A percentile compares a stretch with the other conserved stretches of the same genome.
Evolutionary conservation across 2,113 vertebrate genomes (phyloP).

Genomic region (Australoheros scitulus): DNA sequence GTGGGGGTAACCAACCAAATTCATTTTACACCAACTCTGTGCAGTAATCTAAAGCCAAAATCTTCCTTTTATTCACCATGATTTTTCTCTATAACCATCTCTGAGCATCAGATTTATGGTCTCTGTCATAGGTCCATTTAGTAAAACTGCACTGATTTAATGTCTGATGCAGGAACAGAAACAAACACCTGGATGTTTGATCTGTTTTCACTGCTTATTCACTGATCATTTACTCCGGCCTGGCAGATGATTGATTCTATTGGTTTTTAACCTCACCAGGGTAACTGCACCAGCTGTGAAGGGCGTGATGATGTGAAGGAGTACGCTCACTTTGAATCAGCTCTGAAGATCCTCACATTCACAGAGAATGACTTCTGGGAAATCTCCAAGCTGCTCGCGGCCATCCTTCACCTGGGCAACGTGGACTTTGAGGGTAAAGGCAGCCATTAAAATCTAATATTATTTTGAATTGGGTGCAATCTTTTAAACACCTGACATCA

Average conservation of each 20-base stretch:
- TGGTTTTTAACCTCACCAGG: constrained; percentile 75
- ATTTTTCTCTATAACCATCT: background rate
- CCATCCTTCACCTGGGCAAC: constrained; percentile 93
- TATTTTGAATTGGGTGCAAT: background rate
- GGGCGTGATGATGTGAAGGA: constrained; percentile 86
- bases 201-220: background rate
- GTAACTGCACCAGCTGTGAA: constrained; percentile 88
- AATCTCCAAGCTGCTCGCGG: constrained; percentile 90
- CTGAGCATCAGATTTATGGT: background rate
- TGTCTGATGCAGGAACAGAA: background rate
- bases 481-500: background rate
- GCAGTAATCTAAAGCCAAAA: background rate
- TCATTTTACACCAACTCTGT: background rate
- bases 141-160: background rate
- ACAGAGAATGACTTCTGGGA: constrained; percentile 90
- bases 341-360: constrained; percentile 96
- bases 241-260: background rate
- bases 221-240: background rate
- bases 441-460: background rate
- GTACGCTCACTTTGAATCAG: constrained; percentile 89
- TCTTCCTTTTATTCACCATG: background rate
- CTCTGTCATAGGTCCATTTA: background rate
- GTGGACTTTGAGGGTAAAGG: constrained; percentile 84
- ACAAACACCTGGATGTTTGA: background rate
- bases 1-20: background rate